These are phyloP conservation scores for Stegodyphus mimosarum DNA, from an alignment of 1,140 invertebrate species.

Conservation along the genomic window DNA sequence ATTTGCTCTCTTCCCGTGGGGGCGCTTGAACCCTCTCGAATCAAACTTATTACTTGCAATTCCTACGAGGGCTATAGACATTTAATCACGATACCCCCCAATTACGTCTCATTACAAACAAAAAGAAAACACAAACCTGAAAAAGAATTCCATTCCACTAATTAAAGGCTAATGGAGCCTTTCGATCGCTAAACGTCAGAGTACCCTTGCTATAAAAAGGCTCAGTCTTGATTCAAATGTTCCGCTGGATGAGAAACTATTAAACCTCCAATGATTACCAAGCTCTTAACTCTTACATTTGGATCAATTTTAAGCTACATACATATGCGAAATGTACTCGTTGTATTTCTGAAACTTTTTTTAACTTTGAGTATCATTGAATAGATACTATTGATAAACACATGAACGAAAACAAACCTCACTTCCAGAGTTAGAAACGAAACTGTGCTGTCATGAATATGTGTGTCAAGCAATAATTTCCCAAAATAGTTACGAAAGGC, in stretches of 20 bases:
- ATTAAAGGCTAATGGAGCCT: slow-evolving; percentile 55
- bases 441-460: no score
- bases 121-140: background rate
- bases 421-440: no score
- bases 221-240: slow-evolving; percentile 34
- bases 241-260: background rate
- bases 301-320: no score
- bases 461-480: no score
- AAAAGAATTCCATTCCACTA: slow-evolving; percentile 48
- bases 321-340: no score
- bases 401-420: no score
- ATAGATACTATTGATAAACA: no score
- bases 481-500: no score
- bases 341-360: no score
- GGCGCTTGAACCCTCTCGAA: slow-evolving; percentile 17
- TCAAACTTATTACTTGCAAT: slow-evolving; percentile 34
- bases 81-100: slow-evolving; percentile 46
- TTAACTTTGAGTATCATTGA: no score
- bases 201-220: slow-evolving; percentile 29
- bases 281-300: no score
- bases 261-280: no score
- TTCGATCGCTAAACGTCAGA: slow-evolving; percentile 40
- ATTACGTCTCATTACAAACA: slow-evolving; percentile 44
- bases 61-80: slow-evolving; percentile 36
- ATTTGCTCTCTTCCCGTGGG: slow-evolving; percentile 23